These are phyloP conservation scores for Ceratitis capitata DNA, from an alignment of 1,140 invertebrate genomes.

Conservation along the genomic window DNA sequence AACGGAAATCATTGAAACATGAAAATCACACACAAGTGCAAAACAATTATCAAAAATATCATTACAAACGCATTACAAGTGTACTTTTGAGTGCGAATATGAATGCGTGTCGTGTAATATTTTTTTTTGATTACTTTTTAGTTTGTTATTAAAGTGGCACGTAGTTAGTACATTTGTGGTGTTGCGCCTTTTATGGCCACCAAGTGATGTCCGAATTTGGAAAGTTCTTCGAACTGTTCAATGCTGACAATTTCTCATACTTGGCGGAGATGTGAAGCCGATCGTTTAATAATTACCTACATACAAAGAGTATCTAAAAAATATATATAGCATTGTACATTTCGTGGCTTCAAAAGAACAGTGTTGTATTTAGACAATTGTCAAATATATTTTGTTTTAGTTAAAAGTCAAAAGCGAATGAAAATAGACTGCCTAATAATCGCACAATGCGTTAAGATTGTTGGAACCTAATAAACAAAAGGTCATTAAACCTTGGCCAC, in stretches of 20 bases:
- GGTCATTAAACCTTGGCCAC: too few species aligned
- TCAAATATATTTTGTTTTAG: too few species aligned
- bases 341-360: too few species aligned
- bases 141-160: not conserved
- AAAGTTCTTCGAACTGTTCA: constrained; percentile 36
- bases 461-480: too few species aligned
- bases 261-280: not conserved
- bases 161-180: constrained; percentile 7
- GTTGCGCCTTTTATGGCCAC: constrained; percentile 10
- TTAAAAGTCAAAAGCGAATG: too few species aligned
- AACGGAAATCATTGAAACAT: not conserved
- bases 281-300: not conserved
- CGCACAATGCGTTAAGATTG: too few species aligned
- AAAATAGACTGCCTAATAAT: too few species aligned
- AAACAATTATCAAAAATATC: not conserved
- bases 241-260: constrained; percentile 37
- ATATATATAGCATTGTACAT: too few species aligned
- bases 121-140: not conserved
- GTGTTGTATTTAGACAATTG: too few species aligned
- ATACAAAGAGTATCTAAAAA: not conserved
- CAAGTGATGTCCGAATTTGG: constrained; percentile 20
- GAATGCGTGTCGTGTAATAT: not conserved
- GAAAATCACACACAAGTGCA: not conserved
- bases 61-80: constrained; percentile 23
- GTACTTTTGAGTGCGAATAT: not conserved